Evolutionary conservation across 2,797 vertebrate genomes (phyloP), one percentile per base, ranked within the genome.

Genomic region (Podargus strigoides): DNA sequence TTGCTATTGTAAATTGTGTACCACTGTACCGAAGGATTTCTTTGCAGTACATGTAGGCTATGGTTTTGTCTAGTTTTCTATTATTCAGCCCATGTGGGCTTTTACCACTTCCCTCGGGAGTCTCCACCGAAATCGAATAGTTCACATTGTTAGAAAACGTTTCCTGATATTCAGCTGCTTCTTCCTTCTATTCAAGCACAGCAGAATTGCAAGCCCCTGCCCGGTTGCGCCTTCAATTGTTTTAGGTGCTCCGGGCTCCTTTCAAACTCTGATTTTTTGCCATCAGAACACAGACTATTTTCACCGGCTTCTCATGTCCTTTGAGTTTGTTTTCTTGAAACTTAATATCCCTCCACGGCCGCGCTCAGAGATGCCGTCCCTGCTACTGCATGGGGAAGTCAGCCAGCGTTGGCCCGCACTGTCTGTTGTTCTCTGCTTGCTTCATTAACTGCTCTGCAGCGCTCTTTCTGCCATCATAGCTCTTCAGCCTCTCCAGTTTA

Each of bases 151-250:
- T 91, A 63, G 26, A 58, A 86, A 42, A 67, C 8, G 39, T 87
- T 97, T 97, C 94, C 93, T 96, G 95, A 94, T 42, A 90, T 95
- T 93, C 92, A 96, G 93, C 85, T 83, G 80, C 93, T 94, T 97
- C 88, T 94, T 97, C 95, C 93, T 95, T 92, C 87, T 68, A 94
- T 96, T 97, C 93, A 94, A 87, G 90, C 85, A 17, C 49, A 53
- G 92, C 93, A 94, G 89, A 92, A 95, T 76, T 56, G 69, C 23
- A 10, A 89, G 42, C 92, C 85, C 85, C 84, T 64, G 76, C 85
- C 89, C 2, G 5, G 53, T 32, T 88, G 89, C 0, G 2, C 94
- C 91, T 85, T 77, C 18, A 21, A 91, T 95, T 96, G 92, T 95
- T 78, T 47, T 41, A 68, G 86, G 87, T 64, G 73, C 87, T 87